Base-by-base conservation (phyloP, 1,140 invertebrate species). In the Drosophila nigrodunni region DNA sequence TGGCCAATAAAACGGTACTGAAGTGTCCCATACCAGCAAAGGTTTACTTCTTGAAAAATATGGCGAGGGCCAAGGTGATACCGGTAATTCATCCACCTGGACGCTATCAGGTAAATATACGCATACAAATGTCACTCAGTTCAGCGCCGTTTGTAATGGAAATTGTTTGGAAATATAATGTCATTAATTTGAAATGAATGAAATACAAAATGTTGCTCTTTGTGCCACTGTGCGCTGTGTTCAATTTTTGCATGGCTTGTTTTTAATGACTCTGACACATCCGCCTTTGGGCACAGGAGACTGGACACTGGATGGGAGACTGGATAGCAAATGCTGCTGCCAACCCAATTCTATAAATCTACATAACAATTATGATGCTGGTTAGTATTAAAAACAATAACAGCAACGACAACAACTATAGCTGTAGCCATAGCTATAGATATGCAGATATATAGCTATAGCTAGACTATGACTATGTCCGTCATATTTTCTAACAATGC, bases 291-390 rank as follows among this genome's bases (percentile, higher is more conserved):
- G 18, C 39, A 76, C 25, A 30, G 25, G 25, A 3, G 4, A 30
- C 6, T 5, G 25, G 25, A 30, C 25, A 30, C 25, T 30, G 25
- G 25, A 5, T 30, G 25, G 25, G 6, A 30, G 25, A 30, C 37
- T 68, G 74, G 68, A 55, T 73, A 62, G 21, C 59, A 47, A 60
- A 46, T 72, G 21, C 9, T 58, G 66, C 50, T 85, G 82, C 52
- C 78, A 78, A 66, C 69, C 80, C 77, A 77, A 74, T 80, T 88
- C 74, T 80, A 83, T 88, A 80, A 88, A 88, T 88, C 80, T 88
- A 70, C 85, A 88, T 88, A 89, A 89, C 80, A 88, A 88, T 88
- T 89, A 88, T 83, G 80, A 80, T 82, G 71, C 75, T 82, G 75
- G 75, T 80, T 77, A 77, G 69, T 69, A 80, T 80, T 88, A 74